These are phyloP conservation scores for Gonioctena quinquepunctata DNA, from an alignment of 1,140 invertebrate genomes.

Conservation along the genomic window DNA sequence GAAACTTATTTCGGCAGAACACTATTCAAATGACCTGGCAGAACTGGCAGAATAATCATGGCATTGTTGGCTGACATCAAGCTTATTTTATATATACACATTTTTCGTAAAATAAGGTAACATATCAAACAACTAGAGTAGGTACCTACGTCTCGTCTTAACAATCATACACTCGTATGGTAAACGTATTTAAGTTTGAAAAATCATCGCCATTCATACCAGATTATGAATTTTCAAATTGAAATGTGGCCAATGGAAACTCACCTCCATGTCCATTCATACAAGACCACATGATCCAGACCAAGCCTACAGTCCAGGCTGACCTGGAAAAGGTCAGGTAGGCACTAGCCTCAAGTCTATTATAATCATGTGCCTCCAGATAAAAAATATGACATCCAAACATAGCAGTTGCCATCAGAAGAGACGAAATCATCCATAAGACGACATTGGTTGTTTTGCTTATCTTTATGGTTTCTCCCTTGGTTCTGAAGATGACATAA, in stretches of 20 bases:
- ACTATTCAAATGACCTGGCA: too few relatives aligned
- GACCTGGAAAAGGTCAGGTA: conserved; percentile 38
- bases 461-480: conserved; percentile 29
- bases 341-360: conserved; percentile 28
- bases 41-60: too few relatives aligned
- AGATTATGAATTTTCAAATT: neutral
- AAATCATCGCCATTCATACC: neutral
- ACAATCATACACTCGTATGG: too few relatives aligned
- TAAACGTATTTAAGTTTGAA: too few relatives aligned
- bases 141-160: too few relatives aligned
- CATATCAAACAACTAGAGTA: too few relatives aligned
- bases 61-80: too few relatives aligned
- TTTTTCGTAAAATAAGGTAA: too few relatives aligned
- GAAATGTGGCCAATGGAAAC: neutral
- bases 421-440: conserved; percentile 30
- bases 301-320: conserved; percentile 39
- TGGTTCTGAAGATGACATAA: conserved; percentile 34
- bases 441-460: conserved; percentile 16
- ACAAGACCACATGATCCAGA: conserved; percentile 47
- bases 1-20: too few relatives aligned
- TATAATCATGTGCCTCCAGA: conserved; percentile 34
- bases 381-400: conserved; percentile 30
- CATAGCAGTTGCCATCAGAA: conserved; percentile 17
- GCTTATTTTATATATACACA: too few relatives aligned
- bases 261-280: conserved; percentile 43